Base-by-base conservation (phyloP, 2,888 invertebrate species). In the Ennomos fuscantarius region DNA sequence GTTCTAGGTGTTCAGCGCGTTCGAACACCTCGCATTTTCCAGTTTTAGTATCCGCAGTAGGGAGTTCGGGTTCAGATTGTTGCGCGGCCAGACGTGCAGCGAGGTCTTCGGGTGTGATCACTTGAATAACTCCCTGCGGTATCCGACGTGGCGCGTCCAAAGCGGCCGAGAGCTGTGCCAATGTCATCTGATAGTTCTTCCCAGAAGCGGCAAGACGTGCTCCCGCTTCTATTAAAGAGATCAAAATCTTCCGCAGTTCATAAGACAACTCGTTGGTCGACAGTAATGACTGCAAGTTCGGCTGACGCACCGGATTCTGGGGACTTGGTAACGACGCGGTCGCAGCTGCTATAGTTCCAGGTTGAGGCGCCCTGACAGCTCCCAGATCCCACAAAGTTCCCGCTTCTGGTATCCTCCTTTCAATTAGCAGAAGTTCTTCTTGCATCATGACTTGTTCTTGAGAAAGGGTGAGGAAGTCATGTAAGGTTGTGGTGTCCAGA, bases 141-240 rank as follows among this genome's bases (percentile, higher is more conserved):
- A 64, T 55, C 0, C 75, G 62, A 8, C 76, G 78, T 0, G 89
- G 89, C 33, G 86, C 86, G 1, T 89, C 88, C 32, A 92, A 70
- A 0, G 91, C 91, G 0, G 89, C 84, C 0, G 84, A 79, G 0
- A 92, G 64, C 48, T 90, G 88, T 0, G 81, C 81, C 9, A 92
- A 55, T 0, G 89, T 82, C 67, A 79, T 77, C 62, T 89, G 89
- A 49, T 89, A 91, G 62, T 88, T 87, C 2, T 83, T 77, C 0
- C 92, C 89, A 0, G 86, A 81, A 0, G 92, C 90, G 0, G 91
- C 92, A 0, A 92, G 72, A 0, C 87, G 67, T 0, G 92, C 92
- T 0, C 92, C 92, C 0, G 89, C 90, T 74, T 91, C 91, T 32
- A 92, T 84, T 13, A 92, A 63, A 1, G 91, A 90, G 63, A 92